Evolutionary conservation across 2,888 invertebrate genomes (phyloP), one percentile per base, ranked within the genome.

Genomic region (Adelphocoris suturalis): DNA sequence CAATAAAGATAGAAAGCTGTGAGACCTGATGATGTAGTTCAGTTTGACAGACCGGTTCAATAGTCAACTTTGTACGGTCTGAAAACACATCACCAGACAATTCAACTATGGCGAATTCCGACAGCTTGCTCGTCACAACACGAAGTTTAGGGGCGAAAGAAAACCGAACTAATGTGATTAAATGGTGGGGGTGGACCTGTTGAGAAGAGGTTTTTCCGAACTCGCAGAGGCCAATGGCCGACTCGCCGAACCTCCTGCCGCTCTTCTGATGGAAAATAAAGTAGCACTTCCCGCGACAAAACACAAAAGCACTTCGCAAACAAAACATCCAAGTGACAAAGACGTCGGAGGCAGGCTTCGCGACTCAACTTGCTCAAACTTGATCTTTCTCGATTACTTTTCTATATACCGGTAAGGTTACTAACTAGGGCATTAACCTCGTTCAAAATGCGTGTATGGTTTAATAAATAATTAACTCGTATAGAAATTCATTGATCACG

Each of bases 211-310:
- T 23, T 7, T 19, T 61, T 3, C 68, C 68, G 68, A 68, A 68
- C 68, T 68, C 23, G 23, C 68, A 68, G 68, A 23, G 68, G 68
- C 19, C 68, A 27, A 11, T 68, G 68, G 9, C 61, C 61, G 61
- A 61, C 61, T n/a, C n/a, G n/a, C 19, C 61, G 61, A 2, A 16
- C 61, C 61, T 68, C 68, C 68, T 27, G 68, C 68, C 68, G 68
- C 23, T 68, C 68, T 19, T 23, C 9, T 68, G 68, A 68, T 68
- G 68, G 68, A 68, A 68, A 23, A 23, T 68, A 23, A 68, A 68
- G 68, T 68, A 68, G 68, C 68, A 68, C 68, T 68, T 68, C 23
- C 61, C 68, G 23, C 19, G 23, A 19, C 68, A 27, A 68, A 68
- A 68, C 68, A 68, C 23, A 19, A 23, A 68, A 68, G 68, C 68